These are phyloP conservation scores for Drosophila yakuba DNA, from an alignment of 1,140 invertebrate genomes.

Conservation along the genomic window DNA sequence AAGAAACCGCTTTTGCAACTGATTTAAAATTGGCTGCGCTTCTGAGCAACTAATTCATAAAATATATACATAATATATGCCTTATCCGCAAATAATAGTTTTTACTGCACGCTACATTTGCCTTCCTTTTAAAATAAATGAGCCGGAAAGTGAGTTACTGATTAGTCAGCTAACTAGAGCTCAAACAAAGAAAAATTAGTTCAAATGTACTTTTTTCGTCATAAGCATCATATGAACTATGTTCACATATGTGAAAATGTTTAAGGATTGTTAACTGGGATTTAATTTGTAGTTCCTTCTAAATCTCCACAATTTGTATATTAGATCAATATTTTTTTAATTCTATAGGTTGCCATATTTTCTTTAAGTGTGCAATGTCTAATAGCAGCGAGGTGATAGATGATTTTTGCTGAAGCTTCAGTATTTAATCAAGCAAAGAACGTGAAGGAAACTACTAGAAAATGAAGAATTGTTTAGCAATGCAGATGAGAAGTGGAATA, in stretches of 20 bases:
- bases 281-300: not conserved
- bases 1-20: not conserved
- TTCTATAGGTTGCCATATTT: not conserved
- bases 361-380: constrained; percentile 8
- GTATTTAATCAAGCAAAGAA: constrained; percentile 58
- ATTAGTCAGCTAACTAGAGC: not conserved
- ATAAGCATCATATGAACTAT: too few species aligned
- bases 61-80: not conserved
- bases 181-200: not conserved
- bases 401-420: constrained; percentile 48
- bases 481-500: constrained; percentile 11
- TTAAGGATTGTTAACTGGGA: not conserved
- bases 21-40: not conserved
- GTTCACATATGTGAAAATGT: too few species aligned
- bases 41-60: not conserved
- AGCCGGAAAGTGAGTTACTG: not conserved
- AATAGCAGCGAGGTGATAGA: constrained; percentile 12
- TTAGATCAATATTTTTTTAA: too few species aligned
- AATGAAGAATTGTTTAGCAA: not conserved
- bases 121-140: not conserved
- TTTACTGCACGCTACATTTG: not conserved
- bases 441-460: constrained; percentile 27
- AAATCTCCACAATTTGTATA: too few species aligned
- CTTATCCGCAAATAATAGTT: not conserved
- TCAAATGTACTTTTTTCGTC: not conserved